Percentiles rank a stretch among this genome's conserved stretches.
Evolutionary conservation across 2,797 vertebrate species (phyloP).

Genomic region (Thalassophryne amazonica): DNA sequence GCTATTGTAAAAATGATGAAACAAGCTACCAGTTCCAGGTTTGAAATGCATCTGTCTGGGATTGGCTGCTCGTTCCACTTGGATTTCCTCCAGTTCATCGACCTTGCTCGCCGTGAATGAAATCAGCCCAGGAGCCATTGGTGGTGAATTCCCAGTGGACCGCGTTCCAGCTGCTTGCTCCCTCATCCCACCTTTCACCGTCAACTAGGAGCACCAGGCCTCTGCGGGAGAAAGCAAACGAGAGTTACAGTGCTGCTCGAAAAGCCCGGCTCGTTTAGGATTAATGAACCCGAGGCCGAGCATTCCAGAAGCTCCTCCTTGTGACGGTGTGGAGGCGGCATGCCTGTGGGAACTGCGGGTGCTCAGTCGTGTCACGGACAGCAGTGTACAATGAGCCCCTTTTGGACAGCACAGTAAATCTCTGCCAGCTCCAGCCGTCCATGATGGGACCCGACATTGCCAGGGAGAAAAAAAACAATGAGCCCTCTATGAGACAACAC

Average conservation of each 20-base stretch:
- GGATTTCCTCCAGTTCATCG: constrained; percentile 38
- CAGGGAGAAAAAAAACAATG: constrained; percentile 51
- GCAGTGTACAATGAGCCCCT: constrained; percentile 65
- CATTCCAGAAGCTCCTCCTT: neutral
- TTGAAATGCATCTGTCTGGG: constrained; percentile 9
- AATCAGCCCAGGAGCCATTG: constrained; percentile 25
- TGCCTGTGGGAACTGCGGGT: constrained; percentile 44
- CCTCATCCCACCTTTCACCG: constrained; percentile 49
- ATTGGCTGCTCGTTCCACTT: constrained; percentile 24
- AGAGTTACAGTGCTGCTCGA: no score
- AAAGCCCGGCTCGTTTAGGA: no score
- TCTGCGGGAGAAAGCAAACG: constrained; percentile 53
- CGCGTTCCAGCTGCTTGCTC: constrained; percentile 48
- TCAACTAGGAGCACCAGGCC: constrained; percentile 39
- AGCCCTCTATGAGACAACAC: constrained; percentile 49
- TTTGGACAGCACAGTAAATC: constrained; percentile 45
- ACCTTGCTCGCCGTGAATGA: constrained; percentile 16
- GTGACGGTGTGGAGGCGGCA: constrained; percentile 30
- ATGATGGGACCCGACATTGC: constrained; percentile 34
- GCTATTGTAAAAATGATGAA: constrained; percentile 16
- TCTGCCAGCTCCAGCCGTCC: constrained; percentile 37
- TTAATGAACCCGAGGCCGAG: neutral
- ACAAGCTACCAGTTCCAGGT: constrained; percentile 11
- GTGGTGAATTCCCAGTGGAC: constrained; percentile 33
- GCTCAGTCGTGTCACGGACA: constrained; percentile 36